These are phyloP conservation scores for Encarsia formosa DNA, from an alignment of 2,888 invertebrate species.

Conservation along the genomic window DNA sequence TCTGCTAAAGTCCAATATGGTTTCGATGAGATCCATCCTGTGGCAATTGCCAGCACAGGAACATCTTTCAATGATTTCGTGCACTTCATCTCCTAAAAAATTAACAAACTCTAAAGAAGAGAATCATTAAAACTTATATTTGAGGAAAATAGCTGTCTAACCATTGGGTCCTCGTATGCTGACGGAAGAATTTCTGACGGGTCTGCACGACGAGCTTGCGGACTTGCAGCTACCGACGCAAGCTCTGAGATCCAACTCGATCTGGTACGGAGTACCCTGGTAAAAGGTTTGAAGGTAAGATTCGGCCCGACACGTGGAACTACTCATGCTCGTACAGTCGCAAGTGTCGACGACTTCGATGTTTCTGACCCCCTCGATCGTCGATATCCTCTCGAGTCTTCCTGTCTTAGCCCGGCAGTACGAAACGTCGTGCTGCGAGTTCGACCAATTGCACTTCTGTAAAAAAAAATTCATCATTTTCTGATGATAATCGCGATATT, in stretches of 20 bases:
- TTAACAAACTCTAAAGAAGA: too few relatives aligned
- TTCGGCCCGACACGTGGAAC: constrained; percentile 45
- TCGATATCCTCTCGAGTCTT: constrained; percentile 47
- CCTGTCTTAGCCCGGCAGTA: constrained; percentile 45
- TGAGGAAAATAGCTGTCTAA: too few relatives aligned
- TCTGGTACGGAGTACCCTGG: constrained; percentile 49
- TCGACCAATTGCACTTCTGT: constrained; percentile 44
- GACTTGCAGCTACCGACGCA: constrained; percentile 49
- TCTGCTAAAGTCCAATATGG: constrained; percentile 51
- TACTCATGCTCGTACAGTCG: constrained; percentile 42
- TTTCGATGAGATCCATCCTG: constrained; percentile 49
- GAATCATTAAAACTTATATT: too few relatives aligned
- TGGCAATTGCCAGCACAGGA: constrained; percentile 50
- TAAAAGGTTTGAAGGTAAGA: constrained; percentile 44
- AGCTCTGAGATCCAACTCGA: constrained; percentile 47
- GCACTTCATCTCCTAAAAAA: constrained; percentile 43
- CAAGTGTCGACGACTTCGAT: constrained; percentile 48
- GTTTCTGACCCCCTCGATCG: constrained; percentile 46
- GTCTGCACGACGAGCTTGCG: too few relatives aligned
- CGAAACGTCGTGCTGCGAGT: too few relatives aligned
- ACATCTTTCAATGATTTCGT: constrained; percentile 51
- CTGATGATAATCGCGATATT: too few relatives aligned
- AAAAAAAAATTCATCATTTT: too few relatives aligned
- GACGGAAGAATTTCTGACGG: constrained; percentile 46
- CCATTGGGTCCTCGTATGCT: constrained; percentile 50